Base-by-base conservation (phyloP, 2,113 vertebrate species). In the Melospiza melodia region DNA sequence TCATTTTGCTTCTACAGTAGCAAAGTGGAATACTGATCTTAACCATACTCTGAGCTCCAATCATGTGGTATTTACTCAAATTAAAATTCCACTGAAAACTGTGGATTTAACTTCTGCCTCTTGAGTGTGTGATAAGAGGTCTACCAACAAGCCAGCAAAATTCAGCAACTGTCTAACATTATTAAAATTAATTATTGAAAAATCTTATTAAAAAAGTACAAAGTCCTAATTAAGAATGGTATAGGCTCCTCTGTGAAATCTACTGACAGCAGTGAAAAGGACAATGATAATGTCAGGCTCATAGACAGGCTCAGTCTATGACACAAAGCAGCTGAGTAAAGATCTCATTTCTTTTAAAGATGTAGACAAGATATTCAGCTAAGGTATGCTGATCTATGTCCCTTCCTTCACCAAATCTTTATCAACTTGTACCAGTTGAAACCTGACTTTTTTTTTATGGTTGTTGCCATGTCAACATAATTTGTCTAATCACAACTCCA, bases 401-500 rank as follows among this genome's bases (percentile, higher is more conserved):
- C 4, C 65, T 92, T 73, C 46, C 63, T 80, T 80, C 51, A 68
- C 27, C 6, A 94, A 94, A 71, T 4, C 5, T 79, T 4, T 39
- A 57, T 17, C 46, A 67, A 19, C 13, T 51, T 43, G 6, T 16
- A 62, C 49, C 8, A 33, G 1, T 5, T 66, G 15, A 48, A 94
- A 66, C 51, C 7, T 54, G 33, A 46, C 7, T 15, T 28, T 49
- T 21, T 41, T 28, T 39, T 61, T 39, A 5, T 59, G 27, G 22
- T 62, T 39, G 6, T 59, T 31, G 41, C 14, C 41, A 28, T 57
- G 10, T 52, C 0, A 2, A 46, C 33, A 46, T 84, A 72, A 93
- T 96, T 92, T 95, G 52, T 94, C 51, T 95, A 93, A 97, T 90
- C 94, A 90, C n/a, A 93, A 77, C 22, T 95, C 83, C 89, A 71